These are phyloP conservation scores for Ctenoplectra terminalis DNA, from an alignment of 1,140 invertebrate genomes.

Conservation along the genomic window DNA sequence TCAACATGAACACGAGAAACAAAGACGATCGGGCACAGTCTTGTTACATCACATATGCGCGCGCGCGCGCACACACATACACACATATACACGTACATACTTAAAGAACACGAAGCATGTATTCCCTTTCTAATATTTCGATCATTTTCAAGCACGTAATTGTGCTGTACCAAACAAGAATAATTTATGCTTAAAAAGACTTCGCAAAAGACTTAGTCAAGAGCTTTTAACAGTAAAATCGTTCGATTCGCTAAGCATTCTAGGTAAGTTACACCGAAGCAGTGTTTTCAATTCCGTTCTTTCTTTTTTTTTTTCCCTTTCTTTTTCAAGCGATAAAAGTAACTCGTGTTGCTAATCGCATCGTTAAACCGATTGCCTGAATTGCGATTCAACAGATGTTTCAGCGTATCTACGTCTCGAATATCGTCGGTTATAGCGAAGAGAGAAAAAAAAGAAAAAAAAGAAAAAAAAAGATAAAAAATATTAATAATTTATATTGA, in stretches of 20 bases:
- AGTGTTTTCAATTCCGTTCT: slow-evolving; percentile 13
- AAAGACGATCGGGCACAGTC: slow-evolving; percentile 49
- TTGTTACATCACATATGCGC: slow-evolving; percentile 36
- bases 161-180: slow-evolving; percentile 65
- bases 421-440: not conserved
- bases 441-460: slow-evolving; percentile 71
- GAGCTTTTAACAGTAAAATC: slow-evolving; percentile 80
- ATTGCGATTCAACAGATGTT: slow-evolving; percentile 20
- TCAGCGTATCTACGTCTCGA: not conserved
- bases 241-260: slow-evolving; percentile 72
- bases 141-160: slow-evolving; percentile 66
- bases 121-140: slow-evolving; percentile 40
- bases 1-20: slow-evolving; percentile 46
- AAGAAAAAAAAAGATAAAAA: slow-evolving; percentile 78
- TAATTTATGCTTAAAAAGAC: slow-evolving; percentile 80
- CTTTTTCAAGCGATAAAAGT: not conserved
- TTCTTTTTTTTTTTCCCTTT: not conserved
- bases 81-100: slow-evolving; percentile 9
- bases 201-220: slow-evolving; percentile 79
- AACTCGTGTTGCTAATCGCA: not conserved
- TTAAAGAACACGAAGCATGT: slow-evolving; percentile 28
- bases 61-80: not conserved
- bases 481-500: slow-evolving; percentile 78
- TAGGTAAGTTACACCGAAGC: slow-evolving; percentile 29
- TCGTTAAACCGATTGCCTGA: slow-evolving; percentile 37